Conservation (phyloP, 2,113 vertebrate species). For the Cettia cetti region DNA sequence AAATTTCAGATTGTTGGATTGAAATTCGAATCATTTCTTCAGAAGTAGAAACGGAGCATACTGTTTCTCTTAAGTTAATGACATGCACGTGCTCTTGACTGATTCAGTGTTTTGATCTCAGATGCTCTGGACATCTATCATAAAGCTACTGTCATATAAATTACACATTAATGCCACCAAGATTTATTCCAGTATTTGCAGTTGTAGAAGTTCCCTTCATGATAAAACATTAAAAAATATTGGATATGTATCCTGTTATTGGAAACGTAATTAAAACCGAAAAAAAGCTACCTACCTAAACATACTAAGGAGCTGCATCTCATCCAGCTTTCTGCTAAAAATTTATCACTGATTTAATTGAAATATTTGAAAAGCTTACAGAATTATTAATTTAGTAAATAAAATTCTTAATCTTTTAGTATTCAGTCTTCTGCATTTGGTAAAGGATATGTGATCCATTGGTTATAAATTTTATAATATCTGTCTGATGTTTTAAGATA, state of each 20-base stretch:
- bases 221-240: not conserved
- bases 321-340: not conserved
- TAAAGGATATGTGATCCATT: not conserved
- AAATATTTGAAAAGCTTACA: not conserved
- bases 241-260: not conserved
- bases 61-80: constrained; percentile 47
- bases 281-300: not conserved
- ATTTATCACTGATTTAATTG: not conserved
- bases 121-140: constrained; percentile 44
- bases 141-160: constrained; percentile 44
- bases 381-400: not conserved
- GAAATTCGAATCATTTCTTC: constrained; percentile 27
- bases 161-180: constrained; percentile 11
- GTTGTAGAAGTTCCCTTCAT: not conserved
- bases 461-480: not conserved
- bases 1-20: not conserved
- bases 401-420: not conserved
- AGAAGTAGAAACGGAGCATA: not conserved
- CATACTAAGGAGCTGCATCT: not conserved
- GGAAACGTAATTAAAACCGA: not conserved
- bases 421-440: not conserved
- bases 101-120: constrained; percentile 58
- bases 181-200: constrained; percentile 6
- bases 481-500: not conserved
- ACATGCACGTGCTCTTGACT: constrained; percentile 26